A percentile compares a stretch with the other conserved stretches of the same genome.
Conservation (phyloP, 1,140 invertebrate genomes). For the Varroa destructor region DNA sequence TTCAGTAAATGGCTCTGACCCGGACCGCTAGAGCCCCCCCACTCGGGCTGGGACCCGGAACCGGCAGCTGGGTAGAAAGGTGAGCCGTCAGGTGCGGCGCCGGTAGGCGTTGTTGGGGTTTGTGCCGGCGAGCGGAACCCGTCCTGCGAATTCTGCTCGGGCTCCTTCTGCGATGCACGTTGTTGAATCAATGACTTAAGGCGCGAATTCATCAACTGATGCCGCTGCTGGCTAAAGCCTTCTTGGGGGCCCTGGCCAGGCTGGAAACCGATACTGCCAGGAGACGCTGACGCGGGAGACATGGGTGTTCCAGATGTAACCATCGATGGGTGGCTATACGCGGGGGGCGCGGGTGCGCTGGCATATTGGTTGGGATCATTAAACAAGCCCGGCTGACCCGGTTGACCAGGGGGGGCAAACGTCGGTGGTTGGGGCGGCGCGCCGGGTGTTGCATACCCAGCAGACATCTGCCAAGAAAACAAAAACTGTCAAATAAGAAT, state of each 20-base stretch:
- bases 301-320: constrained; percentile 29
- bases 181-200: constrained; percentile 36
- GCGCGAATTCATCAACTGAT: constrained; percentile 36
- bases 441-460: constrained; percentile 14
- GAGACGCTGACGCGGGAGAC: constrained; percentile 15
- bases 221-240: constrained; percentile 32
- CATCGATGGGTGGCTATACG: constrained; percentile 31
- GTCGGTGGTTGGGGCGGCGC: background rate
- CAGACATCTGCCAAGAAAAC: background rate
- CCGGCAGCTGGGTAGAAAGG: background rate
- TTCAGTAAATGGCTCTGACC: background rate
- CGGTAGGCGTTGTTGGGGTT: background rate
- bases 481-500: too few relatives aligned
- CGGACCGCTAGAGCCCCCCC: constrained; percentile 9
- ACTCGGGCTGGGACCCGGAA: constrained; percentile 26
- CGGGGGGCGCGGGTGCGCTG: constrained; percentile 28
- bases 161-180: constrained; percentile 36
- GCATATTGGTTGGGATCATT: constrained; percentile 27
- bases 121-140: constrained; percentile 27
- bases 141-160: constrained; percentile 31
- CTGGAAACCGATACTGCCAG: background rate
- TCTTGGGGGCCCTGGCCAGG: constrained; percentile 2
- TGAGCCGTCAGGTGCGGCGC: background rate
- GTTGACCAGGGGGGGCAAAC: background rate
- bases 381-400: constrained; percentile 19